Evolutionary conservation across 2,888 invertebrate species (phyloP).

Genomic region (Metellina segmentata): DNA sequence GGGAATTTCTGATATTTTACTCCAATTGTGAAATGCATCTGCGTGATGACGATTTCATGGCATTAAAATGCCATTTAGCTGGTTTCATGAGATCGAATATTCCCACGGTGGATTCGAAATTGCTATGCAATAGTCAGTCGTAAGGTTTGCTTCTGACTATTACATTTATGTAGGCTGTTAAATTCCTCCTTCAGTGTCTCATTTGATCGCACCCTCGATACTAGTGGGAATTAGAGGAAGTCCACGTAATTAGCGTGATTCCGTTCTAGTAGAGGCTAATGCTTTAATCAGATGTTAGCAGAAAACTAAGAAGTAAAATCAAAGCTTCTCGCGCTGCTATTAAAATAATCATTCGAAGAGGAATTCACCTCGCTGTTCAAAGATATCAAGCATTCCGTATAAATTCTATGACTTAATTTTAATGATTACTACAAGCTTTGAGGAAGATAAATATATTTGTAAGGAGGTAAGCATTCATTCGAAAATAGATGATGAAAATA

Average conservation of each 20-base stretch:
- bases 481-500: too few species aligned
- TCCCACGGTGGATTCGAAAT: slow-evolving; percentile 6
- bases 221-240: slow-evolving; percentile 10
- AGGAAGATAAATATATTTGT: too few species aligned
- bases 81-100: slow-evolving; percentile 11
- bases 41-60: slow-evolving; percentile 7
- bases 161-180: slow-evolving; percentile 3
- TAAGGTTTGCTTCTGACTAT: background rate
- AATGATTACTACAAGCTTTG: too few species aligned
- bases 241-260: slow-evolving; percentile 14
- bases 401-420: too few species aligned
- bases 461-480: too few species aligned
- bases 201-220: background rate
- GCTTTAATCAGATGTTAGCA: slow-evolving; percentile 17
- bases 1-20: too few species aligned
- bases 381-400: too few species aligned
- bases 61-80: slow-evolving; percentile 19
- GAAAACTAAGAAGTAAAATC: background rate
- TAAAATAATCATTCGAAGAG: too few species aligned
- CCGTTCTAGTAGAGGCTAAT: background rate
- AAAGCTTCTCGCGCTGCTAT: too few species aligned
- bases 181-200: background rate
- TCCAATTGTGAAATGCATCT: too few species aligned
- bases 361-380: too few species aligned
- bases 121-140: slow-evolving; percentile 6